These are phyloP conservation scores for Drosophila fungiperda DNA, from an alignment of 2,888 invertebrate species.

Conservation along the genomic window DNA sequence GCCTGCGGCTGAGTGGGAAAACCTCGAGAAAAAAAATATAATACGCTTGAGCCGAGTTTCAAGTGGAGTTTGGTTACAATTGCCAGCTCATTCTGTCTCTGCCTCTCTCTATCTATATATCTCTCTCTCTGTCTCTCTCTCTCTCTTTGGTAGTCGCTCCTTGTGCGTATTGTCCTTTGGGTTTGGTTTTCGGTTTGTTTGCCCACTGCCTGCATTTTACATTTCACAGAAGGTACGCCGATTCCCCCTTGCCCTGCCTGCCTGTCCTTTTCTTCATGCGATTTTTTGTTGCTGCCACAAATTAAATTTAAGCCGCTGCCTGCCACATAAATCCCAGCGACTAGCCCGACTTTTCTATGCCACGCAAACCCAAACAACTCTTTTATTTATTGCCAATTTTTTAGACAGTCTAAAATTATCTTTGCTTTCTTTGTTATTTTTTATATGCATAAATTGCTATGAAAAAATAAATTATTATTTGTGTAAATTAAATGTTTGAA, in stretches of 20 bases:
- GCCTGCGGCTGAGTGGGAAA: constrained; percentile 50
- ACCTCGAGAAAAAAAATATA: constrained; percentile 51
- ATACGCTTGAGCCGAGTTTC: constrained; percentile 55
- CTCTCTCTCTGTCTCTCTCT: constrained; percentile 1
- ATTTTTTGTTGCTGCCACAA: constrained; percentile 33
- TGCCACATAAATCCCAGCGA: constrained; percentile 41
- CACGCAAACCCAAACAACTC: constrained; percentile 1
- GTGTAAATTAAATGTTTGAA: not conserved
- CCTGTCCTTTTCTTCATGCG: not conserved
- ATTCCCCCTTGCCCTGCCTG: not conserved
- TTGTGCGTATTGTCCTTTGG: constrained; percentile 50
- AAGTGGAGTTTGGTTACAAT: constrained; percentile 68
- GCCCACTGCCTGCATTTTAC: constrained; percentile 57
- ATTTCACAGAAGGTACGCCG: constrained; percentile 53
- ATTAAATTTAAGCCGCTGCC: constrained; percentile 55
- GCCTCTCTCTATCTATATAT: not conserved
- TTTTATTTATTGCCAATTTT: not conserved
- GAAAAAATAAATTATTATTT: not conserved
- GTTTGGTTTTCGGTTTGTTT: constrained; percentile 42
- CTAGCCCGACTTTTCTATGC: constrained; percentile 5
- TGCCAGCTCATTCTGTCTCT: constrained; percentile 31
- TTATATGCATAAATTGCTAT: not conserved
- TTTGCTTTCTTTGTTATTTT: not conserved
- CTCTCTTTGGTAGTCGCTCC: not conserved
- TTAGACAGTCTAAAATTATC: not conserved